A percentile compares a stretch with the other conserved stretches of the same genome.
phyloP scores from a whole-genome alignment of 2,888 invertebrate species.

The Rambutsinella grinnellia region DNA sequence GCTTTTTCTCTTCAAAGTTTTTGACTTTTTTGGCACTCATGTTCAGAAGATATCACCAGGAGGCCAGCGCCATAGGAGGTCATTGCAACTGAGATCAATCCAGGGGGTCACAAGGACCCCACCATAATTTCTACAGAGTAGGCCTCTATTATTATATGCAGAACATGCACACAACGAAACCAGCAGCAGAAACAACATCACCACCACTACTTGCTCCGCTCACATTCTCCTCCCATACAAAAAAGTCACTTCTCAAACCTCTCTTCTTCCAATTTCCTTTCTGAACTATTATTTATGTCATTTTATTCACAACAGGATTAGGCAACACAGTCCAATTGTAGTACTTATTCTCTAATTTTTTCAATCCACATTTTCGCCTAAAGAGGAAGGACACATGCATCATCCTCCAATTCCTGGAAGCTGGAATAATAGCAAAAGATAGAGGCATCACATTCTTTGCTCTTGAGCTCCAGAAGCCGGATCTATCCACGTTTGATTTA shows the following conservation, averaged over 20 bases:
- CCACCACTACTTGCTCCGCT: constrained; percentile 2
- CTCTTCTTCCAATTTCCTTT: constrained; percentile 49
- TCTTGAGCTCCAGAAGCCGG: constrained; percentile 7
- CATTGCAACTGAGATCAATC: constrained; percentile 63
- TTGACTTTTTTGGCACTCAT: constrained; percentile 66
- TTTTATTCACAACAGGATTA: constrained; percentile 54
- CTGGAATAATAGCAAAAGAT: neutral
- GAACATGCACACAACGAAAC: neutral
- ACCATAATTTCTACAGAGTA: constrained; percentile 64
- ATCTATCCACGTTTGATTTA: constrained; percentile 40
- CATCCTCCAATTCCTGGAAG: too few relatives aligned
- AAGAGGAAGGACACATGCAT: too few relatives aligned
- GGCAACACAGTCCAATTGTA: too few relatives aligned
- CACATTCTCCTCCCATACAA: neutral
- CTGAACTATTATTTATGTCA: constrained; percentile 53
- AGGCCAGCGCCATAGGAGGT: constrained; percentile 64
- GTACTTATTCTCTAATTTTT: too few relatives aligned
- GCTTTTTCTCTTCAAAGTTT: constrained; percentile 60
- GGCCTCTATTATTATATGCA: too few relatives aligned
- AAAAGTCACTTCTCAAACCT: constrained; percentile 9
- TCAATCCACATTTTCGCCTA: too few relatives aligned
- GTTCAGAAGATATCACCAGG: constrained; percentile 65
- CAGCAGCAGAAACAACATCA: constrained; percentile 18
- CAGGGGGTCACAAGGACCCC: constrained; percentile 66
- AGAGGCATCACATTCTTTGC: neutral